Conservation (phyloP, 1,140 invertebrate species). For the Drusus annulatus region DNA sequence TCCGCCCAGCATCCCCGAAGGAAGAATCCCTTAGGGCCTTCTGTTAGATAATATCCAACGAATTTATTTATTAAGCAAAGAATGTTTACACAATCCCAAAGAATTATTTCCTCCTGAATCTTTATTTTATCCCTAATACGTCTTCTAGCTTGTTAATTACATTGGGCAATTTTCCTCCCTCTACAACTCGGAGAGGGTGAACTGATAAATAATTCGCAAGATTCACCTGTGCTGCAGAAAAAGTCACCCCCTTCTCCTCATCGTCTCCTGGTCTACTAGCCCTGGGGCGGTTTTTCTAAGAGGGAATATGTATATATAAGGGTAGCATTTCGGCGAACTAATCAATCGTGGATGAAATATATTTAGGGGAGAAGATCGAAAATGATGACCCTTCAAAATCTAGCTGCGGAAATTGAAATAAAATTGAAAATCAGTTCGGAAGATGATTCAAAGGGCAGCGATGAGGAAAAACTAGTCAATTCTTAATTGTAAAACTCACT, state of each 20-base stretch:
- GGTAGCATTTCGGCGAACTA: slow-evolving; percentile 25
- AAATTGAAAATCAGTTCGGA: slow-evolving; percentile 19
- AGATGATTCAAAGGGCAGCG: too few relatives aligned
- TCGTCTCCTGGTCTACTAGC: neutral
- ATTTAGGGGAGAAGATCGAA: slow-evolving; percentile 13
- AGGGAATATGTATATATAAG: slow-evolving; percentile 13
- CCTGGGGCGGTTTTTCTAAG: neutral
- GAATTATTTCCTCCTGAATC: neutral
- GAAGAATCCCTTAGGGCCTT: too few relatives aligned
- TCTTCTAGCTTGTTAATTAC: slow-evolving; percentile 12
- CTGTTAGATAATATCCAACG: too few relatives aligned
- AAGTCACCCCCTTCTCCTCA: neutral
- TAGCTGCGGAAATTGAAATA: neutral
- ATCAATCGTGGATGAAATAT: slow-evolving; percentile 35
- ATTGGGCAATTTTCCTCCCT: slow-evolving; percentile 13
- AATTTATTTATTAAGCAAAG: too few relatives aligned
- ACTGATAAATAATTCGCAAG: slow-evolving; percentile 10
- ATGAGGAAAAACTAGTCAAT: too few relatives aligned
- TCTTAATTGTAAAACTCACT: too few relatives aligned
- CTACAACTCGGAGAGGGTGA: neutral
- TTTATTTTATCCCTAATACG: neutral
- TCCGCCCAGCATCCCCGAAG: too few relatives aligned
- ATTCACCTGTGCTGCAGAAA: slow-evolving; percentile 13
- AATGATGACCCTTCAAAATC: slow-evolving; percentile 3
- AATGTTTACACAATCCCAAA: neutral